phyloP scores from a whole-genome alignment of 2,113 vertebrate genomes.

The Actenoides hombroni region DNA sequence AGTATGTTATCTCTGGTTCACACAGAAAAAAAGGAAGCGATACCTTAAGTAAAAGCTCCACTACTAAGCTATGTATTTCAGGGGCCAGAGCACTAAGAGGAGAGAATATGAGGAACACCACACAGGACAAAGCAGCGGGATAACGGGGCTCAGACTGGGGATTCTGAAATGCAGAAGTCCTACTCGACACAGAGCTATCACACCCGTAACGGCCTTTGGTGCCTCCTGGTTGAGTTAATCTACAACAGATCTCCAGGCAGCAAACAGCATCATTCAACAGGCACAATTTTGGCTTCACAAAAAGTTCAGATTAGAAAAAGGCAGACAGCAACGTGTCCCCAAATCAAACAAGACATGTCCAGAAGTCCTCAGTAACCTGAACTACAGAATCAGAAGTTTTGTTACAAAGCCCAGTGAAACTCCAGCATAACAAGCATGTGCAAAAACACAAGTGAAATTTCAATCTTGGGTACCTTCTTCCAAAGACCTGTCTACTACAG shows the following conservation, averaged over 20 bases:
- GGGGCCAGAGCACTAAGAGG: not conserved
- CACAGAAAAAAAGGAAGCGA: not conserved
- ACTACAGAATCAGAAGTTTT: not conserved
- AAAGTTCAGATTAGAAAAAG: not conserved
- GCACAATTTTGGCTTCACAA: not conserved
- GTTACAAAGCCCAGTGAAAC: not conserved
- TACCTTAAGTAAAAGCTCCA: not conserved
- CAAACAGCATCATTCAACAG: not conserved
- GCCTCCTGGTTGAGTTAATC: not conserved
- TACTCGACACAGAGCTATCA: not conserved
- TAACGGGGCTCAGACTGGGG: fast-evolving
- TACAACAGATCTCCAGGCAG: not conserved
- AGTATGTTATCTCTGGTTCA: not conserved
- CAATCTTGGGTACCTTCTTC: slow-evolving; percentile 7
- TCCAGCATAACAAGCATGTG: slow-evolving; percentile 23
- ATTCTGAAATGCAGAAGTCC: not conserved
- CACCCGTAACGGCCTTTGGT: not conserved
- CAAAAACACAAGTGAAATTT: slow-evolving; percentile 1
- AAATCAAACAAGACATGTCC: not conserved
- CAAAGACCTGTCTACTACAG: slow-evolving; percentile 34
- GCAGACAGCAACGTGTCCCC: not conserved
- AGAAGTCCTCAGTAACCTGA: not conserved
- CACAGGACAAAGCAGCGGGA: not conserved
- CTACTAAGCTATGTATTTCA: not conserved
- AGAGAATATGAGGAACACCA: not conserved